A percentile compares a stretch with the other conserved stretches of the same genome.
Evolutionary conservation across 2,113 vertebrate genomes (phyloP).

Genomic region (Eulacestoma nigropectus): DNA sequence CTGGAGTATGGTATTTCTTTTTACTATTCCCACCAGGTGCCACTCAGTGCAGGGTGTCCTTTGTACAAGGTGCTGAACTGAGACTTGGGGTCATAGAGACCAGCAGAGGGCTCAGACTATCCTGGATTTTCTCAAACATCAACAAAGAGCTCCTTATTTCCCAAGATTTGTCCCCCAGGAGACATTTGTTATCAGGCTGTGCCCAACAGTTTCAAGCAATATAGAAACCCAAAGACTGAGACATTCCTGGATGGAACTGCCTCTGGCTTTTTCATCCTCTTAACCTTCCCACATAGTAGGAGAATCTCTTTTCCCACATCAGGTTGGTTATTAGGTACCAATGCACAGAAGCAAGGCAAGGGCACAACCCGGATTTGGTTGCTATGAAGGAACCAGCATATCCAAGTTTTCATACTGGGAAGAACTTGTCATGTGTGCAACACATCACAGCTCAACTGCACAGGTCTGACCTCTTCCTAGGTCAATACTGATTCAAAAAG

Average conservation of each 20-base stretch:
- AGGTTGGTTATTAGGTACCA: not conserved
- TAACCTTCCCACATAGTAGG: not conserved
- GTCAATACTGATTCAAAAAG: not conserved
- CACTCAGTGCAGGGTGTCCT: not conserved
- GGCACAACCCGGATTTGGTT: not conserved
- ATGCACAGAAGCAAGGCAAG: not conserved
- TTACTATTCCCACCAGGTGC: not conserved
- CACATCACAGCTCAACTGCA: not conserved
- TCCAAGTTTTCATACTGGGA: not conserved
- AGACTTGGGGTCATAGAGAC: rapidly evolving
- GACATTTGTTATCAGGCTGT: not conserved
- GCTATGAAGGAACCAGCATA: not conserved
- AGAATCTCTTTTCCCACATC: not conserved
- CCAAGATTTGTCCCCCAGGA: not conserved
- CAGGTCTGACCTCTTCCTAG: not conserved
- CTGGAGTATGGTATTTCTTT: not conserved
- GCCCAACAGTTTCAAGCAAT: not conserved
- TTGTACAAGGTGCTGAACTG: not conserved
- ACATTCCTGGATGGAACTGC: not conserved
- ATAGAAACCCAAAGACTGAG: not conserved
- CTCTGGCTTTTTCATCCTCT: not conserved
- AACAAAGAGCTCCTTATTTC: not conserved
- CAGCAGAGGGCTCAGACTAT: not conserved
- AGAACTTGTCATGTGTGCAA: not conserved
- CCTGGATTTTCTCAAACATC: not conserved